These are phyloP conservation scores for Aphidius colemani DNA, from an alignment of 2,888 invertebrate genomes.

Conservation along the genomic window DNA sequence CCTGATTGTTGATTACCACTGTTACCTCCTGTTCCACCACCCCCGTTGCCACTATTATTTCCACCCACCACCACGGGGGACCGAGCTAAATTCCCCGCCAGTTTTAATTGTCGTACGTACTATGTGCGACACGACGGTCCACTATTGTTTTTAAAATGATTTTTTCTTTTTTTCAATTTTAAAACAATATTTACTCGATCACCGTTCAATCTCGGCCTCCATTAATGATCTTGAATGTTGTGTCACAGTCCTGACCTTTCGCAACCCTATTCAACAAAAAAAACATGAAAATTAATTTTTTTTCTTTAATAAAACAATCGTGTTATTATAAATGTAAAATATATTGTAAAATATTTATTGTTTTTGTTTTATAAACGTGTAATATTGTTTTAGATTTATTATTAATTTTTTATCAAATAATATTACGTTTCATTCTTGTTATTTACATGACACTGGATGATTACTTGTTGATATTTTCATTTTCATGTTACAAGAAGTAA, in stretches of 20 bases:
- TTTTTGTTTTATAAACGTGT: no score
- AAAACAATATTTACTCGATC: slow-evolving; percentile 27
- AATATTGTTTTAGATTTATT: no score
- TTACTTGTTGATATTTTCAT: no score
- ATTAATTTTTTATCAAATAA: not conserved
- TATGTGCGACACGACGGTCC: slow-evolving; percentile 45
- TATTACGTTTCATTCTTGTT: not conserved
- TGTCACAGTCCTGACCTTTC: slow-evolving; percentile 40
- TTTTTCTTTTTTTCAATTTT: slow-evolving; percentile 18
- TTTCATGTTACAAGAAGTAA: no score
- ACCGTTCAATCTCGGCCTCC: slow-evolving; percentile 35
- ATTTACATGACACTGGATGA: no score
- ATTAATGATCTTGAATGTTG: slow-evolving; percentile 30
- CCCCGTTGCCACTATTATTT: slow-evolving; percentile 42
- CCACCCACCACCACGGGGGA: slow-evolving; percentile 56
- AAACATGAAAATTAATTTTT: not conserved
- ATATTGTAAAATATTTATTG: no score
- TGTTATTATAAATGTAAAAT: no score
- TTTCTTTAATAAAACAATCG: no score
- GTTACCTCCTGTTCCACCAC: slow-evolving; percentile 33
- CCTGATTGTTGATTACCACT: slow-evolving; percentile 56
- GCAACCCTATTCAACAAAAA: slow-evolving; percentile 34
- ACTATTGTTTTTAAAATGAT: slow-evolving; percentile 32
- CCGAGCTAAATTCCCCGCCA: slow-evolving; percentile 60
- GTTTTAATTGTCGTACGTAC: slow-evolving; percentile 53